Percentiles rank a stretch among this genome's conserved stretches.
Evolutionary conservation across 1,140 invertebrate species (phyloP).

Genomic region (Drosophila albomicans): DNA sequence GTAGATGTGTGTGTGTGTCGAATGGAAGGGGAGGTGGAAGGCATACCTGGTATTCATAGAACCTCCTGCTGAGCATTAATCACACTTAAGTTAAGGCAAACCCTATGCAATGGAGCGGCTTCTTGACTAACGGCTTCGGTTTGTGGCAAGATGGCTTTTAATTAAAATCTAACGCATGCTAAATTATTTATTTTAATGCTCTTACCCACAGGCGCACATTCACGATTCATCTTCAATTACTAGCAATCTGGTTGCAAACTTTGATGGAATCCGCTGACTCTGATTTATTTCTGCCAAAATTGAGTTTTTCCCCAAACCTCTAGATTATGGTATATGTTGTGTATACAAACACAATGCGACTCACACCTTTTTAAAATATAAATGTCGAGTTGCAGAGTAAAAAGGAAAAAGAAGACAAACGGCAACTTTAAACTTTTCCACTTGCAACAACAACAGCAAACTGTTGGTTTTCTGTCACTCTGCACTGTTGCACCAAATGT

Average conservation of each 20-base stretch:
- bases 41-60: slow-evolving; percentile 65
- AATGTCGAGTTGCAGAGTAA: slow-evolving; percentile 26
- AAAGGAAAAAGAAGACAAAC: slow-evolving; percentile 7
- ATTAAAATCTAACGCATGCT: slow-evolving; percentile 56
- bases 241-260: slow-evolving; percentile 28
- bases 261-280: background rate
- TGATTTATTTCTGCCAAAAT: slow-evolving; percentile 47
- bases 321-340: slow-evolving; percentile 17
- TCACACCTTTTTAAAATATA: slow-evolving; percentile 20
- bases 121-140: slow-evolving; percentile 49
- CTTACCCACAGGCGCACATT: background rate
- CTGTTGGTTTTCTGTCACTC: slow-evolving; percentile 36
- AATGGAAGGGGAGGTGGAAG: slow-evolving; percentile 24
- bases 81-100: slow-evolving; percentile 66
- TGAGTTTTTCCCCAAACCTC: slow-evolving; percentile 23
- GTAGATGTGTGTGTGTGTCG: slow-evolving; percentile 20
- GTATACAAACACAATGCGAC: slow-evolving; percentile 1
- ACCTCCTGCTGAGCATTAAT: slow-evolving; percentile 67
- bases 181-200: slow-evolving; percentile 53
- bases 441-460: background rate
- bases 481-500: slow-evolving; percentile 39
- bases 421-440: slow-evolving; percentile 27
- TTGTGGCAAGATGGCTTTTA: slow-evolving; percentile 47
- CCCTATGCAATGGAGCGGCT: slow-evolving; percentile 58
- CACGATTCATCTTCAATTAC: slow-evolving; percentile 29